phyloP scores from a whole-genome alignment of 2,888 invertebrate species.

The Zootermopsis nevadensis region DNA sequence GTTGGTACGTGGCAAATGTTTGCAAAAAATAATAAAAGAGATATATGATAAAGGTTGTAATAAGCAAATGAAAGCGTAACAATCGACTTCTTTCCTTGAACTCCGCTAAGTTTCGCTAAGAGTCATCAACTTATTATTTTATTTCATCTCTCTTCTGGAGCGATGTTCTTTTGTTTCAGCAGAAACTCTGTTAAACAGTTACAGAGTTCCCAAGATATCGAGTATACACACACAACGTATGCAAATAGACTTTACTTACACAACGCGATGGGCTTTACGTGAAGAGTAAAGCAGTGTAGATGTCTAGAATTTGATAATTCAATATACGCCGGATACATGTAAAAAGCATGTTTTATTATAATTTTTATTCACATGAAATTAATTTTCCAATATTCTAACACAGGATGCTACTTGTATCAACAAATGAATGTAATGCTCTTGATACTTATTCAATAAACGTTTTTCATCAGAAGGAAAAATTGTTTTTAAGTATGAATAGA shows the following conservation, averaged over 20 bases:
- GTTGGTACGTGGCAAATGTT: background rate
- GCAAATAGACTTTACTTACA: background rate
- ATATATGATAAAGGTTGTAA: background rate
- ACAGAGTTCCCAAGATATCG: background rate
- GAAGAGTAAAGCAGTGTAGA: background rate
- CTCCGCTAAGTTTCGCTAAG: background rate
- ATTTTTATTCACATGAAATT: background rate
- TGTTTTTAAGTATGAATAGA: too few relatives aligned
- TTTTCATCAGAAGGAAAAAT: too few relatives aligned
- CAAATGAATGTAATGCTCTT: too few relatives aligned
- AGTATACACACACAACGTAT: background rate
- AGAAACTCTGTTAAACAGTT: background rate
- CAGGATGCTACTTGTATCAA: too few relatives aligned
- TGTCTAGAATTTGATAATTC: conserved; percentile 11
- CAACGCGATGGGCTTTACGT: background rate
- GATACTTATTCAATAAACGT: too few relatives aligned
- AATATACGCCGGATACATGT: background rate
- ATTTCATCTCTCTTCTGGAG: background rate
- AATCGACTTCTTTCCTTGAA: background rate
- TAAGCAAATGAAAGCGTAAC: background rate
- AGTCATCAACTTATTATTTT: background rate
- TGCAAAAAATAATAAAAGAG: background rate
- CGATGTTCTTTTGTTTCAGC: background rate
- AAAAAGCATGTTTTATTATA: background rate
- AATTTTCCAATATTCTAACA: background rate